Percentiles rank a stretch among this genome's conserved stretches.
phyloP scores from a whole-genome alignment of 2,888 invertebrate genomes.

The Tanytarsus gracilentus region DNA sequence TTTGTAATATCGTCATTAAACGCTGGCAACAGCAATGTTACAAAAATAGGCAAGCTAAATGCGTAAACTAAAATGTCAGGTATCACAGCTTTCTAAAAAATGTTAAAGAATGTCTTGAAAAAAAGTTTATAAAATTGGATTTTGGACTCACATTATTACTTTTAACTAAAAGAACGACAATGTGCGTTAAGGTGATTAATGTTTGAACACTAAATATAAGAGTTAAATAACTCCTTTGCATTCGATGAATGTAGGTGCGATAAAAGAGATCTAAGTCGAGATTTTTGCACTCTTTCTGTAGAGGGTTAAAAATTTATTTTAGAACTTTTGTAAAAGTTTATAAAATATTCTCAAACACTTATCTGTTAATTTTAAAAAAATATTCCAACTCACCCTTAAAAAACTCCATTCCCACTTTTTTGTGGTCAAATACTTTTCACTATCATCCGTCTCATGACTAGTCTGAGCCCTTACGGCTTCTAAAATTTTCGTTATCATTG shows the following conservation, averaged over 20 bases:
- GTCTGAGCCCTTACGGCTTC: too few species aligned
- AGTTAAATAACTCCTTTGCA: slow-evolving; percentile 68
- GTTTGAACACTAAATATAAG: slow-evolving; percentile 63
- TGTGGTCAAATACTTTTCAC: slow-evolving; percentile 5
- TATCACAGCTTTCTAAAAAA: slow-evolving; percentile 36
- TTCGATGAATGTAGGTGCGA: slow-evolving; percentile 62
- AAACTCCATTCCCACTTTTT: slow-evolving; percentile 43
- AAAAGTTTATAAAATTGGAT: background rate
- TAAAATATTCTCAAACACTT: slow-evolving; percentile 30
- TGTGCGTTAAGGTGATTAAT: slow-evolving; percentile 55
- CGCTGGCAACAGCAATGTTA: slow-evolving; percentile 39
- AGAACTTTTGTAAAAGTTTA: background rate
- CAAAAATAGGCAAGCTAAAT: slow-evolving; percentile 37
- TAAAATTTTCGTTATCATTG: too few species aligned
- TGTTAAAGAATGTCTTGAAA: background rate
- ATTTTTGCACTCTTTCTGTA: slow-evolving; percentile 66
- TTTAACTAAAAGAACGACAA: slow-evolving; percentile 46
- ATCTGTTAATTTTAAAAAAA: background rate
- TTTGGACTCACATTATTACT: slow-evolving; percentile 40
- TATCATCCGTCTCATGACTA: background rate
- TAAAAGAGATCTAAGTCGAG: slow-evolving; percentile 67
- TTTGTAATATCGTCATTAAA: slow-evolving; percentile 40
- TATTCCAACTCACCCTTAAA: slow-evolving; percentile 36
- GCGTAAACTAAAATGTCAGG: slow-evolving; percentile 40
- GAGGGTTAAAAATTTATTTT: slow-evolving; percentile 15